phyloP scores from a whole-genome alignment of 2,888 invertebrate genomes.

The Tipula unca region DNA sequence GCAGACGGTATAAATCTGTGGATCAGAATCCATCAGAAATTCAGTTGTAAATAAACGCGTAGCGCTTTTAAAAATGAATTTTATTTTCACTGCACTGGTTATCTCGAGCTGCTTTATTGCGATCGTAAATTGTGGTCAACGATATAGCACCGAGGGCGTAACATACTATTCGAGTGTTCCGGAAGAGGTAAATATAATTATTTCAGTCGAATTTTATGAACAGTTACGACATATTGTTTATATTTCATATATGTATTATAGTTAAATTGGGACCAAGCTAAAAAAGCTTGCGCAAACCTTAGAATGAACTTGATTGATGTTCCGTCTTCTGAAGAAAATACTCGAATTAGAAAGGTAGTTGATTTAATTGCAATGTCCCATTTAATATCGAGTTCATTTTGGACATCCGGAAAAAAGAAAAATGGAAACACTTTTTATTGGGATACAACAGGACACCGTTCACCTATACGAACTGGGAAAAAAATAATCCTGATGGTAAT shows the following conservation, averaged over 20 bases:
- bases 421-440: not conserved
- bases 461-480: not conserved
- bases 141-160: not conserved
- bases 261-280: not conserved
- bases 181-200: too few species aligned
- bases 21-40: not conserved
- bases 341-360: not conserved
- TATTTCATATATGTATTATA: not conserved
- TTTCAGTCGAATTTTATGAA: too few species aligned
- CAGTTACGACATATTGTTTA: too few species aligned
- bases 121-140: not conserved
- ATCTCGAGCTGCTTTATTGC: not conserved
- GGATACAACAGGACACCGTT: not conserved
- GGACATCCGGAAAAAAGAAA: not conserved
- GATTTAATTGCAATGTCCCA: too few species aligned
- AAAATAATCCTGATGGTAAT: not conserved
- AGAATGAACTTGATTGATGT: not conserved
- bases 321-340: not conserved
- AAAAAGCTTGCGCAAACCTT: not conserved
- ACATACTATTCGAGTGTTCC: not conserved
- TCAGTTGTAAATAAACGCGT: too few species aligned
- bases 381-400: too few species aligned
- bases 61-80: not conserved
- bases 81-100: not conserved
- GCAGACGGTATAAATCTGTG: not conserved